These are phyloP conservation scores for Ascaphus truei DNA, from an alignment of 2,113 vertebrate genomes.

Conservation along the genomic window DNA sequence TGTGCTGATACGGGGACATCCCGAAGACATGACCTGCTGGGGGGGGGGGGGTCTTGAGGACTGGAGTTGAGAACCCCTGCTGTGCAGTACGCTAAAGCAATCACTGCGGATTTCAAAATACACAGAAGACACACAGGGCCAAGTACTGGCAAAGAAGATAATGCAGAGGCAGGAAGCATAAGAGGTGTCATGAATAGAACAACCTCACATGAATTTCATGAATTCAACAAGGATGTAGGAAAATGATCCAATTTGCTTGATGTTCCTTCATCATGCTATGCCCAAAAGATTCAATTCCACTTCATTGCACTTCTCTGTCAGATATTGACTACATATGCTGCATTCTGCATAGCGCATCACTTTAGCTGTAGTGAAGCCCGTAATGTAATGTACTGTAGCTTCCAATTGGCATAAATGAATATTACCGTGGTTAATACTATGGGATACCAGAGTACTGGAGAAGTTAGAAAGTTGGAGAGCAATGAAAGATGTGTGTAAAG, in stretches of 20 bases:
- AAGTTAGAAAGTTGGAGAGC: neutral
- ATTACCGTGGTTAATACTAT: constrained; percentile 20
- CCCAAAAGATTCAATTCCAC: constrained; percentile 44
- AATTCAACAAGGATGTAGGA: constrained; percentile 42
- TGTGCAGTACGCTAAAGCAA: neutral
- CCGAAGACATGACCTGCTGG: too few species aligned
- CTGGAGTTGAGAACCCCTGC: too few species aligned
- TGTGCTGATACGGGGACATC: too few species aligned
- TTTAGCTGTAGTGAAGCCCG: neutral
- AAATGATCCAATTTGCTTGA: constrained; percentile 54
- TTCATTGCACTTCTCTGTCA: constrained; percentile 45
- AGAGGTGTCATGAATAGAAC: too few species aligned
- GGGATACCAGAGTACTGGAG: neutral
- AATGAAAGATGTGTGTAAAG: neutral
- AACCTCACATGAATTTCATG: constrained; percentile 30
- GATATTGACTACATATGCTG: constrained; percentile 29
- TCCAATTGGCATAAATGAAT: constrained; percentile 15
- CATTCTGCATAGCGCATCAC: neutral
- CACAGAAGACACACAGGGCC: constrained; percentile 27
- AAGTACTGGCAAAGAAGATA: neutral
- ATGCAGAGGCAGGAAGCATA: too few species aligned
- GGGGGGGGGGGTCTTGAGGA: too few species aligned
- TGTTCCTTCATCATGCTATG: constrained; percentile 31
- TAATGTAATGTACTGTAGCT: neutral
- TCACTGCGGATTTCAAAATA: constrained; percentile 37